Evolutionary conservation across 2,797 vertebrate species (phyloP), one percentile per base, ranked within the genome.

Genomic region (Sarcoramphus papa): DNA sequence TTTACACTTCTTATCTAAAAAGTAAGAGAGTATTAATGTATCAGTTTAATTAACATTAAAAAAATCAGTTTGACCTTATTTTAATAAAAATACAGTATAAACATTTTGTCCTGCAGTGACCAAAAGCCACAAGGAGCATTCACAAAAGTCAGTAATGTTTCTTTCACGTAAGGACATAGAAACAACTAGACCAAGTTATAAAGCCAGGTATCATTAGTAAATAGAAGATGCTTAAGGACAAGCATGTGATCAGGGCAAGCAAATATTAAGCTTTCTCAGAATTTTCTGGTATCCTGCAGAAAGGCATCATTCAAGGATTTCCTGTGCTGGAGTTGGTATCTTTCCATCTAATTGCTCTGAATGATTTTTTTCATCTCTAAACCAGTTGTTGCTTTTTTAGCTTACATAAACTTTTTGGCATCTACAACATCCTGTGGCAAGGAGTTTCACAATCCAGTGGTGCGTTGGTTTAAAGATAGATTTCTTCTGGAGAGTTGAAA

Each of bases 341-440:
- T 75, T 75, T 41, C 41, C 14, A 20, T 12, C 23, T 57, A 51
- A 68, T 15, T 41, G 4, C 15, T 65, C 51, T 28, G 9, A 51
- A 33, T 19, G 1, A 25, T 7, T n/a, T 62, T 31, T 35, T 63
- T 35, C 5, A 45, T 23, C 22, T 68, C 45, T 33, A 48, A 68
- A 19, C 4, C 21, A 59, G 18, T 0, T 67, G 25, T 17, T 77
- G 28, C 6, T 37, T 65, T 65, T 89, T 79, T 19, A 75, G 8
- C 7, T 65, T 23, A 45, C 0, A 1, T 48, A 41, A 79, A 45
- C 7, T 5, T 79, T 45, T 37, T 3, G 0, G 12, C 45, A 84
- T 25, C 22, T 70, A 48, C 31, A 72, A n/a, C 22, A 43, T 30
- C 11, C 43, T 20, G 6, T 2, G 6, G 19, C 37, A 74, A 67